Base-by-base conservation (phyloP, 92 coral and sea anemone genomes). In the Phenganax stokvisi region DNA sequence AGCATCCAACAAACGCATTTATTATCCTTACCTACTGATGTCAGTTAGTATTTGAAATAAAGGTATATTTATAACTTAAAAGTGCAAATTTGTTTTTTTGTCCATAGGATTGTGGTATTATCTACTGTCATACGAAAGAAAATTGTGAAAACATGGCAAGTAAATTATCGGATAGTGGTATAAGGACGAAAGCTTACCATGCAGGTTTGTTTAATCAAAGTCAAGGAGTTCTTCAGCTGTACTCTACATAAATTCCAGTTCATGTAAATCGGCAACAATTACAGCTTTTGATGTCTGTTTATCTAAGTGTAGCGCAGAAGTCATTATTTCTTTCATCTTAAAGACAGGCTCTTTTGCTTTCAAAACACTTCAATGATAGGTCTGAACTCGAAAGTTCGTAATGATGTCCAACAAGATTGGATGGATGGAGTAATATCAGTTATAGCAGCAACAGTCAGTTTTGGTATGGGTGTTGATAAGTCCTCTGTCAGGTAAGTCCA, bases 391-490 rank as follows among this genome's bases (percentile, higher is more conserved):
- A 88, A 82, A 70, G 85, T 90, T 69, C 82, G 98, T 79, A 93
- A 92, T 81, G 89, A 88, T 69, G 84, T 92, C 47, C 98, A 94
- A 76, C 90, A 85, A 72, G 93, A 92, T 68, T 94, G 98, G 98
- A 94, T 94, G 98, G 92, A 90, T 83, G 98, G 97, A 8, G 87
- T 85, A 44, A 89, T 94, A 12, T 83, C 91, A 51, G 92, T 92
- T 37, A 94, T 94, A 73, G 97, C 91, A 60, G 98, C 98, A 1
- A 94, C 98, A 8, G 87, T 94, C 54, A 94, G 98, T 83, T 94
- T 94, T 92, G 98, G 98, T 47, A 94, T 94, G 98, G 98, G 98
- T 63, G 91, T 94, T 8, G 94, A 94, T 66, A 94, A 94, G 74
- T 89, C 91, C 7, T 77, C 96, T 70, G 98, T 94, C 61, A 94